phyloP scores from a whole-genome alignment of 2,113 vertebrate genomes.

The Coregonus clupeaformis region DNA sequence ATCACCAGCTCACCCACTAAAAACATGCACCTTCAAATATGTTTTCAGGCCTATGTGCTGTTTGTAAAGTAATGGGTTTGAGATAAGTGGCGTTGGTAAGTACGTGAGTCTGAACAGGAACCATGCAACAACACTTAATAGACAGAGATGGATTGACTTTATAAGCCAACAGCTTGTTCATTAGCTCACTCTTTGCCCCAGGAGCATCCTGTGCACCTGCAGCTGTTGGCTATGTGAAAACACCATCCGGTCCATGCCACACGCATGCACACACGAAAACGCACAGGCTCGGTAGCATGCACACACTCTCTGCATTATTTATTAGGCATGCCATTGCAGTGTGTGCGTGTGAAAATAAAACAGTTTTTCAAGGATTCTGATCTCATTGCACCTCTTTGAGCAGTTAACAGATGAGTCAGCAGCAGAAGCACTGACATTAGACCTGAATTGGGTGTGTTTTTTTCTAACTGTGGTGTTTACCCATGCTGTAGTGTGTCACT shows the following conservation, averaged over 20 bases:
- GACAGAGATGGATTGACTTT: not conserved
- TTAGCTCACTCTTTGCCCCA: not conserved
- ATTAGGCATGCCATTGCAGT: not conserved
- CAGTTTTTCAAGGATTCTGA: not conserved
- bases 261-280: not conserved
- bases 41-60: not conserved
- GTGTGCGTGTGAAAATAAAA: not conserved
- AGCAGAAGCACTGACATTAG: slow-evolving; percentile 1
- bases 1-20: not conserved
- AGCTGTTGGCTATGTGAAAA: not conserved
- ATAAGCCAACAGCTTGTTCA: not conserved
- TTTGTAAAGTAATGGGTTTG: not conserved
- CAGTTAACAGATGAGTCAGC: not conserved
- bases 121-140: not conserved
- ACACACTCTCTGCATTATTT: too few species aligned
- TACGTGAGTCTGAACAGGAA: not conserved
- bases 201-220: not conserved
- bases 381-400: not conserved
- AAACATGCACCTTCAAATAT: not conserved
- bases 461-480: slow-evolving; percentile 30
- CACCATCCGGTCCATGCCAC: not conserved
- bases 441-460: not conserved
- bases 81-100: not conserved
- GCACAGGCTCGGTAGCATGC: too few species aligned
- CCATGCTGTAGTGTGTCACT: slow-evolving; percentile 18